These are phyloP conservation scores for Mormoops blainvillei DNA, from an alignment of 2,113 vertebrate species.

Conservation along the genomic window DNA sequence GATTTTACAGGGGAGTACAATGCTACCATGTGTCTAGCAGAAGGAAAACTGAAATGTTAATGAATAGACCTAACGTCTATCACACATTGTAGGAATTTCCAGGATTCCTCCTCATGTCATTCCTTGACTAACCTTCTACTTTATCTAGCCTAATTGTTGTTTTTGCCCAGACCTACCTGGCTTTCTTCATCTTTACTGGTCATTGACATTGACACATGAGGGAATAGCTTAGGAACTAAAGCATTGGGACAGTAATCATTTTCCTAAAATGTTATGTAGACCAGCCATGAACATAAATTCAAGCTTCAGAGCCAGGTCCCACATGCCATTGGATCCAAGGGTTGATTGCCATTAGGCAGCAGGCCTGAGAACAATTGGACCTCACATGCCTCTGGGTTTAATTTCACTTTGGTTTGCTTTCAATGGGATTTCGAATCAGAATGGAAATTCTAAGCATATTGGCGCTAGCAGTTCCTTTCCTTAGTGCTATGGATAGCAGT, in stretches of 20 bases:
- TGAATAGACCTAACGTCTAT: neutral
- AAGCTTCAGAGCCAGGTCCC: slow-evolving; percentile 23
- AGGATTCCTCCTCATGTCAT: neutral
- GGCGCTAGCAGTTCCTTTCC: neutral
- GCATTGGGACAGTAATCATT: neutral
- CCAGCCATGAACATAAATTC: slow-evolving; percentile 19
- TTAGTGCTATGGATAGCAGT: neutral
- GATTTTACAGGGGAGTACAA: slow-evolving; percentile 9
- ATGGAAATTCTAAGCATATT: neutral
- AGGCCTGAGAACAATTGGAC: slow-evolving; percentile 47
- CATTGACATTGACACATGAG: neutral
- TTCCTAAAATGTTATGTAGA: slow-evolving; percentile 46
- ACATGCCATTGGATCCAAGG: slow-evolving; percentile 33
- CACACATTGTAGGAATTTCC: neutral
- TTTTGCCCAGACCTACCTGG: neutral
- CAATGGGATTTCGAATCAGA: slow-evolving; percentile 52
- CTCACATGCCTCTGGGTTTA: slow-evolving; percentile 46
- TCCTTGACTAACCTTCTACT: neutral
- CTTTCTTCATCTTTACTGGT: neutral
- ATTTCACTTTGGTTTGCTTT: slow-evolving; percentile 64
- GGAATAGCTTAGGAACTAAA: neutral
- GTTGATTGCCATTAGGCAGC: slow-evolving; percentile 52
- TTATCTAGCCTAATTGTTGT: neutral
- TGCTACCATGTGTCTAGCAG: neutral
- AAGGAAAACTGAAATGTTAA: neutral